Evolutionary conservation across 2,888 invertebrate genomes (phyloP).

Genomic region (Miltochrista miniata): DNA sequence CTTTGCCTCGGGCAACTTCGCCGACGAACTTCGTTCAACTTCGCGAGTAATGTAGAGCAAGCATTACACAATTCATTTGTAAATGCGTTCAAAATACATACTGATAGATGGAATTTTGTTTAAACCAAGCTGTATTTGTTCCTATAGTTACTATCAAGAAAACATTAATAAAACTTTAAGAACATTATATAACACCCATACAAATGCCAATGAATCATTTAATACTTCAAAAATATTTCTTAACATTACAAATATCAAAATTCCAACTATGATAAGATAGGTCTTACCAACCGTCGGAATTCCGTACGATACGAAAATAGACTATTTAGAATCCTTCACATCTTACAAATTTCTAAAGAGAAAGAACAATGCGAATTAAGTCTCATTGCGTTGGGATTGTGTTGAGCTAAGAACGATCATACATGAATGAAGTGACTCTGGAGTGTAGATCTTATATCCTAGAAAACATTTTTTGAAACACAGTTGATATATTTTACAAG

Average conservation of each 20-base stretch:
- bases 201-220: not conserved
- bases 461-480: too few species aligned
- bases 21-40: too few species aligned
- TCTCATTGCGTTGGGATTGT: not conserved
- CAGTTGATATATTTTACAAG: too few species aligned
- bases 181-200: not conserved
- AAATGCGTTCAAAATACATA: not conserved
- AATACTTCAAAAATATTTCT: not conserved
- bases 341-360: constrained; percentile 7
- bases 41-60: too few species aligned
- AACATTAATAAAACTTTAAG: not conserved
- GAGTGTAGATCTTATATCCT: too few species aligned
- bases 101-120: not conserved
- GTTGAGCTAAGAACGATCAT: not conserved
- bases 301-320: constrained; percentile 17
- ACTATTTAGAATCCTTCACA: constrained; percentile 15
- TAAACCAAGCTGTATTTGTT: not conserved
- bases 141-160: not conserved
- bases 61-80: not conserved
- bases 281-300: constrained; percentile 7
- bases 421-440: not conserved
- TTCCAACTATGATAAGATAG: not conserved
- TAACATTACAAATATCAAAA: not conserved
- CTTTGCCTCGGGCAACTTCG: too few species aligned
- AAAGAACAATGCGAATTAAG: constrained; percentile 13